Evolutionary conservation across 2,888 invertebrate genomes (phyloP), one percentile per base, ranked within the genome.

Genomic region (Cryptus armator): DNA sequence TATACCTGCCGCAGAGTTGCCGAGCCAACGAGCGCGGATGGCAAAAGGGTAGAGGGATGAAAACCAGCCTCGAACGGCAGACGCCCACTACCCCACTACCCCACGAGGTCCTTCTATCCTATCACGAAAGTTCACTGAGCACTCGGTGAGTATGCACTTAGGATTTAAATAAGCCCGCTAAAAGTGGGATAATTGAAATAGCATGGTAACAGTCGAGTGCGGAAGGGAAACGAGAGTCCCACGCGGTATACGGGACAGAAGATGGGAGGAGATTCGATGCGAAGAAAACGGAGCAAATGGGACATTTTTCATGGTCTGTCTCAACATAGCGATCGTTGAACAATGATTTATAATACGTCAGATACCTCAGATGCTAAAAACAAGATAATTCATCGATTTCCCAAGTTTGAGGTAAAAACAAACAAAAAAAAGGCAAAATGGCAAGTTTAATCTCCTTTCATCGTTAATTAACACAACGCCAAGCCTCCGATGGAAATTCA

Each of bases 111-210:
- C 32, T 67, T 64, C 81, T 75, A 76, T 84, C 76, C 84, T 72
- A 43, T 64, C 64, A 66, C 62, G 71, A 79, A 71, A 76, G 64
- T 76, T 79, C 80, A 67, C 59, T 48, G 76, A 85, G 82, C 79
- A 81, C 71, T 83, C 78, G 66, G 89, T 84, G 89, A 89, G 89
- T 89, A 83, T 90, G 91, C 91, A 90, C 91, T 91, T 90, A 90
- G 91, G 90, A 91, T 91, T 91, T 90, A 90, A 91, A 91, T 91
- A 91, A 91, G 90, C 91, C 87, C 88, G 88, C 89, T 90, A 90
- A 90, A 90, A 91, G 90, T 91, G 90, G 89, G 91, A 91, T 91
- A 91, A 91, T 91, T 91, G 90, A 90, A 91, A 90, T 90, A 89
- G 89, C 88, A 88, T 67, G 68, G 77, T 77, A 77, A 48, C 29